Base-by-base conservation (phyloP, 2,113 vertebrate species). In the Chionodraco myersi region DNA sequence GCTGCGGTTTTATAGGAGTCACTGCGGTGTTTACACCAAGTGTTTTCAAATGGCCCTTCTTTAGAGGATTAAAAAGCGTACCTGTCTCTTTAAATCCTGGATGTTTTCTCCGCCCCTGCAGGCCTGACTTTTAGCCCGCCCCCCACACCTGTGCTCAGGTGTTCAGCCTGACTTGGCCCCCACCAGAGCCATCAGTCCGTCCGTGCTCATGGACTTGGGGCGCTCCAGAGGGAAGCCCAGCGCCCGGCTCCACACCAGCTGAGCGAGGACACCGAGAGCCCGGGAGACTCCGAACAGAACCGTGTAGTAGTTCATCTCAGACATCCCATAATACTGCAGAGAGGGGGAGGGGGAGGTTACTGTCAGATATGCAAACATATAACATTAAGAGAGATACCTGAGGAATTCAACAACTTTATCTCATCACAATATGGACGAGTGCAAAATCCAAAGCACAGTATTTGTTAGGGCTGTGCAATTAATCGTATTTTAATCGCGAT, bases 241-340 rank as follows among this genome's bases (percentile, higher is more conserved):
- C 0, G 97, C 97, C 85, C 97, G 91, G 93, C 97, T 98, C 98
- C 97, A 99, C 91, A 99, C 96, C 82, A 98, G 96, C 93, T 98
- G 97, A 3, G 98, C 94, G 18, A 98, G 93, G 3, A 99, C 96
- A 0, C 98, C 98, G 44, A 99, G 94, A 0, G 98, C 98, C 5
- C 98, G 95, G 5, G 98, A 99, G 36, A 99, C 97, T 0, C 98
- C 98, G 0, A 99, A 99, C 48, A 99, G 95, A 88, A 98, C 98
- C 0, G 98, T 99, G 95, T 99, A 99, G 94, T 97, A 99, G 79
- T 99, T 99, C 98, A 99, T 99, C 93, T 99, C 98, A 11, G 95
- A 97, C 97, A 99, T 97, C 34, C 96, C 96, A 0, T 99, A 99
- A 88, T 98, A 97, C 97, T 99, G 95, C 2, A 44, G 78, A 56